Evolutionary conservation across 2,113 vertebrate genomes (phyloP).

Genomic region (Hepsetus odoe): DNA sequence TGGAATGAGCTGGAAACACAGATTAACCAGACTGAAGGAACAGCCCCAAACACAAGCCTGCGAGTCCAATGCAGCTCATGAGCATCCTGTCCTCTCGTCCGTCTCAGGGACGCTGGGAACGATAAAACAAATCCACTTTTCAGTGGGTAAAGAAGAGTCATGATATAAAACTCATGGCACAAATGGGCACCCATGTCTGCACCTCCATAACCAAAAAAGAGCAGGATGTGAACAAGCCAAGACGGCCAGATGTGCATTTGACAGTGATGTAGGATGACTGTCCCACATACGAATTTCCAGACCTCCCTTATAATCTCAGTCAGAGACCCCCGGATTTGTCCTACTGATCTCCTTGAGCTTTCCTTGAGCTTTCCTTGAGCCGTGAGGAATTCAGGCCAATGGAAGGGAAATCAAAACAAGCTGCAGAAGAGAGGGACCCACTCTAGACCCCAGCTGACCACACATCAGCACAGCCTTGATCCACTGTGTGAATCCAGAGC

Average conservation of each 20-base stretch:
- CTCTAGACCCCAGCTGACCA: not conserved
- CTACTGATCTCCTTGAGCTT: not conserved
- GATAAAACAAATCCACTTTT: too few species aligned
- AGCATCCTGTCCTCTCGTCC: not conserved
- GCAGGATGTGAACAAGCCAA: not conserved
- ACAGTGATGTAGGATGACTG: not conserved
- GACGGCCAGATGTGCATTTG: not conserved
- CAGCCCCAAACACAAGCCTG: constrained; percentile 1
- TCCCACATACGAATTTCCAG: not conserved
- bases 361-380: constrained; percentile 9
- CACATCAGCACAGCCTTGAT: not conserved
- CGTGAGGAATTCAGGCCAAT: constrained; percentile 12
- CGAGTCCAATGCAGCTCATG: not conserved
- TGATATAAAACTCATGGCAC: too few species aligned
- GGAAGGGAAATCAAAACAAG: not conserved
- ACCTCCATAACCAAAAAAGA: too few species aligned
- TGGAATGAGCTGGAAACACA: constrained; percentile 31
- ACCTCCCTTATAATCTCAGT: constrained; percentile 6
- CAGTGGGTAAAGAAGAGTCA: too few species aligned
- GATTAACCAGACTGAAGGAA: constrained; percentile 11
- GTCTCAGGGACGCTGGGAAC: too few species aligned
- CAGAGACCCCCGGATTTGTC: constrained; percentile 28
- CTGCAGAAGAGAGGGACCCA: not conserved
- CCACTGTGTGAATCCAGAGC: too few species aligned
- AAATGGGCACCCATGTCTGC: too few species aligned